Base-by-base conservation (phyloP, 2,888 invertebrate species). In the Cepaea hortensis region DNA sequence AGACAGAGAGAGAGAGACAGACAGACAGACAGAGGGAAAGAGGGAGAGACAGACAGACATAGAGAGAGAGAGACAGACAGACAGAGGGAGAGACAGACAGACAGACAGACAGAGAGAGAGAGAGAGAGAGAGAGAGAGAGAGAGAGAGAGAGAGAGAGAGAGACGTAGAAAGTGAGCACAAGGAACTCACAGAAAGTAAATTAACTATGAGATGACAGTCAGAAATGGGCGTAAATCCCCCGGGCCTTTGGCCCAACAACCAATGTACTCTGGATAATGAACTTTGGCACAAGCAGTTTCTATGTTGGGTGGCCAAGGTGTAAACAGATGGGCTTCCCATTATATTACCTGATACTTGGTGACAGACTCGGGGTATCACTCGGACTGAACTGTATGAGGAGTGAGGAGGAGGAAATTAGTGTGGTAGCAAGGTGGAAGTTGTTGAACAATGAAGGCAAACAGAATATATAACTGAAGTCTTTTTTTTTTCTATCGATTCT, bases 191-290 rank as follows among this genome's bases (percentile, higher is more conserved):
- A 79, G 62, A 23, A 48, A 23, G 79, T 79, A 79, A 79, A 62
- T 61, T 62, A 46, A 62, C n/a, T 77, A 77, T 77, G 55, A 13
- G 79, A 79, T 18, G 15, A 18, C 20, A 3, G 62, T 62, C 79
- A 79, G 62, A 79, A 35, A 62, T 62, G 35, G 62, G 62, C 35
- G 62, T 35, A 35, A 79, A 62, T 62, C 62, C 79, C 62, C 35
- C 15, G 79, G 79, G 79, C 35, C 55, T 62, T 62, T 15, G 62
- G 13, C 62, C 35, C 15, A 62, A 23, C 62, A 62, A 62, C 23
- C 11, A 61, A 62, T 23, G 79, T 79, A 62, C 62, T 23, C 79
- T 62, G 35, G 79, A 13, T 79, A 79, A 79, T 79, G 62, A 79
- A 46, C 79, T 79, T 79, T 62, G 35, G 62, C 79, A 79, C 62